phyloP scores from a whole-genome alignment of 2,113 vertebrate species.

The Aegotheles bennettii region DNA sequence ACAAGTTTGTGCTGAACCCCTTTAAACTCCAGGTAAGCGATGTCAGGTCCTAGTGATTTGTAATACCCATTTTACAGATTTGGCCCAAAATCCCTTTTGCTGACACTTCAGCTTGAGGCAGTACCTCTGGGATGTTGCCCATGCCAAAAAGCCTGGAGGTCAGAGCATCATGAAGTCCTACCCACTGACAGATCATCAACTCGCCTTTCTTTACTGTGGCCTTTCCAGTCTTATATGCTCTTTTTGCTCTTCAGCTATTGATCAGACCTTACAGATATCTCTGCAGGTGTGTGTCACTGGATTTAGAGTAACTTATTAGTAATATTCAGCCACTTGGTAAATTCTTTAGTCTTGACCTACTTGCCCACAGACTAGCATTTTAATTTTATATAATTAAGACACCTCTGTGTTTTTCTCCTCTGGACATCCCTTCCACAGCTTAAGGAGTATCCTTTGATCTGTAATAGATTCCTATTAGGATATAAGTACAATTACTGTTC shows the following conservation, averaged over 20 bases:
- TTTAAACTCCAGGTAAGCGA: background rate
- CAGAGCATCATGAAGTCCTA: background rate
- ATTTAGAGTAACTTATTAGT: background rate
- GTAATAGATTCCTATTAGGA: background rate
- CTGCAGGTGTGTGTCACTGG: background rate
- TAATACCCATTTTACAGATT: background rate
- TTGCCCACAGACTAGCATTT: background rate
- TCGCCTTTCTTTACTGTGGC: background rate
- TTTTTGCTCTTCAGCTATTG: background rate
- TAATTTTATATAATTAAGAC: background rate
- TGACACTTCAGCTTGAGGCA: background rate
- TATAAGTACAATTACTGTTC: background rate
- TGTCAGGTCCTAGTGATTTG: background rate
- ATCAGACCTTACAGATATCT: background rate
- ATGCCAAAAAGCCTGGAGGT: accelerated
- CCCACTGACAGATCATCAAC: background rate
- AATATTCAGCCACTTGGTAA: background rate
- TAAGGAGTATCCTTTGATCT: background rate
- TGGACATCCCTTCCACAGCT: background rate
- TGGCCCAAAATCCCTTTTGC: background rate
- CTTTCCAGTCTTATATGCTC: background rate
- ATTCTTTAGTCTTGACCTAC: background rate
- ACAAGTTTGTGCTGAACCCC: background rate
- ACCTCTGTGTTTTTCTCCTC: background rate
- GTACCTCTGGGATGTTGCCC: too few species aligned